phyloP scores from a whole-genome alignment of 2,113 vertebrate genomes.

The Cepphus grylle region DNA sequence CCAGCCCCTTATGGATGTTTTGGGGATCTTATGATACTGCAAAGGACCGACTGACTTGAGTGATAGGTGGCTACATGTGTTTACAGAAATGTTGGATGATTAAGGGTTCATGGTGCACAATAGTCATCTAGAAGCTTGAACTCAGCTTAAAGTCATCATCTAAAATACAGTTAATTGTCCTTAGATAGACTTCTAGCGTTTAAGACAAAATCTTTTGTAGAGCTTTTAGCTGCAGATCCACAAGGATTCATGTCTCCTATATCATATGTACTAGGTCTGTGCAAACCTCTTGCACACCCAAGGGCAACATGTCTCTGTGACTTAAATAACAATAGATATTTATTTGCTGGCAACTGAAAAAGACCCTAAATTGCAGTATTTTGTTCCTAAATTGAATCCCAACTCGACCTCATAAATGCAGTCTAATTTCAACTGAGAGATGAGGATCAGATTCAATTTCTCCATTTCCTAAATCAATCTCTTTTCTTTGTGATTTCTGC shows the following conservation, averaged over 20 bases:
- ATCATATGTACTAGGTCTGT: background rate
- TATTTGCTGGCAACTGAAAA: background rate
- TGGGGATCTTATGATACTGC: background rate
- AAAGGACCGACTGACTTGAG: background rate
- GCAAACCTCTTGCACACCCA: background rate
- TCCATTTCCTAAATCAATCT: background rate
- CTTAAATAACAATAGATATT: background rate
- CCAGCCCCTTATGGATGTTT: background rate
- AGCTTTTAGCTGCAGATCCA: background rate
- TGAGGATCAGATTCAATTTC: accelerated
- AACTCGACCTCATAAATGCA: background rate
- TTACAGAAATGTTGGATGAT: background rate
- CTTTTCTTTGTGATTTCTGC: background rate
- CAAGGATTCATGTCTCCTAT: background rate
- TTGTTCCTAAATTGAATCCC: background rate
- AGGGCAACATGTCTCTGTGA: background rate
- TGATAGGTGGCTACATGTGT: background rate
- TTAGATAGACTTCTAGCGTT: background rate
- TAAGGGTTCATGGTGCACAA: background rate
- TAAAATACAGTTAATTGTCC: background rate
- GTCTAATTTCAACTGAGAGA: background rate
- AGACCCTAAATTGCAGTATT: background rate
- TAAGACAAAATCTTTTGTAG: background rate
- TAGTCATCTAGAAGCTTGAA: background rate
- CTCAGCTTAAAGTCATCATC: background rate